A percentile compares a stretch with the other conserved stretches of the same genome.
Evolutionary conservation across 2,113 vertebrate genomes (phyloP).

Genomic region (Microcebus ravelobensis): DNA sequence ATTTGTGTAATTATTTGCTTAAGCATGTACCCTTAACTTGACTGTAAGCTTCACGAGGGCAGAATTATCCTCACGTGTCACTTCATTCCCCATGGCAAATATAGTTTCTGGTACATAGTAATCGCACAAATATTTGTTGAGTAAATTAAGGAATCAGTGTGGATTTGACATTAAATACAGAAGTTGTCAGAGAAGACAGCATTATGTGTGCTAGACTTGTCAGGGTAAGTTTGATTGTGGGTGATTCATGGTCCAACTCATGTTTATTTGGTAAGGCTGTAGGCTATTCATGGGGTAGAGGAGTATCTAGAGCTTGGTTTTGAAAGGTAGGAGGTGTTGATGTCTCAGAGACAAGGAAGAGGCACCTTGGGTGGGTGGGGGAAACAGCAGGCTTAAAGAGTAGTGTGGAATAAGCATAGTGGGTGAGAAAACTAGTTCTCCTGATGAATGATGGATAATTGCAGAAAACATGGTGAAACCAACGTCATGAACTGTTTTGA

Average conservation of each 20-base stretch:
- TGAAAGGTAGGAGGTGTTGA: not conserved
- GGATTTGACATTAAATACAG: not conserved
- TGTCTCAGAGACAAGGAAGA: not conserved
- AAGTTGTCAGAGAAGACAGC: not conserved
- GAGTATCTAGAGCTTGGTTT: not conserved
- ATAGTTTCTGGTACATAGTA: not conserved
- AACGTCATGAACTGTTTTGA: not conserved
- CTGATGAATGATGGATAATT: not conserved
- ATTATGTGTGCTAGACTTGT: not conserved
- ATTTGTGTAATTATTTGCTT: constrained; percentile 29
- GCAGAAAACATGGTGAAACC: not conserved
- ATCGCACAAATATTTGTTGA: not conserved
- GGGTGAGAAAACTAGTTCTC: not conserved
- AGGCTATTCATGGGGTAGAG: not conserved
- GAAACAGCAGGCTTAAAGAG: not conserved
- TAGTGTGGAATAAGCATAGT: not conserved
- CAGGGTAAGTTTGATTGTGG: not conserved
- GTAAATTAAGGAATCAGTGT: not conserved
- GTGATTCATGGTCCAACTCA: not conserved
- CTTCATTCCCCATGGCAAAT: not conserved
- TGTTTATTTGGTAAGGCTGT: not conserved
- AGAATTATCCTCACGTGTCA: not conserved
- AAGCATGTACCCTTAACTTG: not conserved
- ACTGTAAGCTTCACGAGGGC: not conserved
- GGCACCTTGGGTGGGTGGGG: not conserved